These are phyloP conservation scores for Drosophila guanche DNA, from an alignment of 1,140 invertebrate species.

Conservation along the genomic window DNA sequence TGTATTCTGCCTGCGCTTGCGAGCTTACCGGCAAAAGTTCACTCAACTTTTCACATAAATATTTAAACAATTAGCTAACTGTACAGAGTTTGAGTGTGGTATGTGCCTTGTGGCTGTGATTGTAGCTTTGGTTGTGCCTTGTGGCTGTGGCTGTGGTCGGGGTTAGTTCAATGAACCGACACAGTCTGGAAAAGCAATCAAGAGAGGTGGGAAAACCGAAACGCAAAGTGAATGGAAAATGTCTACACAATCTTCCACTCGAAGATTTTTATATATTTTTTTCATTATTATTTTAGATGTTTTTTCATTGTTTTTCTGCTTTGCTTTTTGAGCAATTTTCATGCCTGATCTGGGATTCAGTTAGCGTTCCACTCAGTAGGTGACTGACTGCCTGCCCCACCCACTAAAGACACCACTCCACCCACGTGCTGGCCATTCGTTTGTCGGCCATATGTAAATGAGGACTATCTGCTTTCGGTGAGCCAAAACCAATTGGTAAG, in stretches of 20 bases:
- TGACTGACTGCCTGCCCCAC: slow-evolving; percentile 6
- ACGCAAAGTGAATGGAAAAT: slow-evolving; percentile 81
- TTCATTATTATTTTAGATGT: slow-evolving; percentile 53
- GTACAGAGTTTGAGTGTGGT: slow-evolving; percentile 14
- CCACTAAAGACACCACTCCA: not conserved
- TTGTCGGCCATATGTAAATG: slow-evolving; percentile 66
- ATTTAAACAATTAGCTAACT: slow-evolving; percentile 73
- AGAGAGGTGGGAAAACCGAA: slow-evolving; percentile 70
- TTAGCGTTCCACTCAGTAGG: slow-evolving; percentile 45
- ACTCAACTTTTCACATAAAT: slow-evolving; percentile 60
- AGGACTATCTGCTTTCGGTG: slow-evolving; percentile 3
- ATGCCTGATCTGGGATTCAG: slow-evolving; percentile 55
- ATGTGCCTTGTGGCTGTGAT: too few relatives aligned
- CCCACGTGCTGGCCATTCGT: slow-evolving; percentile 67
- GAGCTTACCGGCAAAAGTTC: slow-evolving; percentile 52
- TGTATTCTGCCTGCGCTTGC: slow-evolving; percentile 51
- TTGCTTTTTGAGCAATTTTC: slow-evolving; percentile 45
- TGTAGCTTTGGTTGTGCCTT: too few relatives aligned
- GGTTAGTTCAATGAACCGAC: slow-evolving; percentile 66
- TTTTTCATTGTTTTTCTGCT: slow-evolving; percentile 27
- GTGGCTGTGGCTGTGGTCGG: not conserved
- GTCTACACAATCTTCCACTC: slow-evolving; percentile 65
- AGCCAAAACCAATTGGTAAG: slow-evolving; percentile 57
- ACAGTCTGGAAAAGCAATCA: slow-evolving; percentile 72
- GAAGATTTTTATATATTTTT: slow-evolving; percentile 25